Evolutionary conservation across 2,797 vertebrate genomes (phyloP).

Genomic region (Acanthurus leucopareius): DNA sequence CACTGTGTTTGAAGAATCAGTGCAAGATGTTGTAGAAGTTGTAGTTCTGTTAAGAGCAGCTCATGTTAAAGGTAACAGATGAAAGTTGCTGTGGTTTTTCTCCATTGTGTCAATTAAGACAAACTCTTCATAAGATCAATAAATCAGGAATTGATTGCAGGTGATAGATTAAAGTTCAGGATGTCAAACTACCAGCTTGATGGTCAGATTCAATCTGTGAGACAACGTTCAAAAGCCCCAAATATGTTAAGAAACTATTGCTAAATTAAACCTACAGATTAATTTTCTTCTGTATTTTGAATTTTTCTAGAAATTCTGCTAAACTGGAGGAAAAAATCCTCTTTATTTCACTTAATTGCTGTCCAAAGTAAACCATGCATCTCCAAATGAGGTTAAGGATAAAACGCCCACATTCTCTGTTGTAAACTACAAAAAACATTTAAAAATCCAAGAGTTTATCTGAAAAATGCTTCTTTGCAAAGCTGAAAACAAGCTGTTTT

Average conservation of each 20-base stretch:
- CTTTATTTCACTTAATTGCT: neutral
- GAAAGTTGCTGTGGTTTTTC: neutral
- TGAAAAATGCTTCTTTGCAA: no score
- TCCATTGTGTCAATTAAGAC: neutral
- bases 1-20: neutral
- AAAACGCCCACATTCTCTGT: no score
- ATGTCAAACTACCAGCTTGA: neutral
- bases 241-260: neutral
- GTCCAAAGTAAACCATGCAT: neutral
- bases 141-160: neutral
- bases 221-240: neutral
- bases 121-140: neutral
- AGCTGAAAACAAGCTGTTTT: neutral
- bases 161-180: neutral
- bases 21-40: neutral
- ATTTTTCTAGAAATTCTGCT: no score
- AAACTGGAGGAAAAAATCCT: neutral
- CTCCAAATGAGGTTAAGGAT: neutral
- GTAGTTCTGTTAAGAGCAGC: slow-evolving; percentile 20
- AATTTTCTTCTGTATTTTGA: no score
- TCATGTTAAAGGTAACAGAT: neutral
- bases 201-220: neutral
- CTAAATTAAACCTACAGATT: neutral
- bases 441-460: neutral
- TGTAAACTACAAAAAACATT: neutral